Evolutionary conservation across 2,888 invertebrate species (phyloP).

Genomic region (Cryptocephalus primarius): DNA sequence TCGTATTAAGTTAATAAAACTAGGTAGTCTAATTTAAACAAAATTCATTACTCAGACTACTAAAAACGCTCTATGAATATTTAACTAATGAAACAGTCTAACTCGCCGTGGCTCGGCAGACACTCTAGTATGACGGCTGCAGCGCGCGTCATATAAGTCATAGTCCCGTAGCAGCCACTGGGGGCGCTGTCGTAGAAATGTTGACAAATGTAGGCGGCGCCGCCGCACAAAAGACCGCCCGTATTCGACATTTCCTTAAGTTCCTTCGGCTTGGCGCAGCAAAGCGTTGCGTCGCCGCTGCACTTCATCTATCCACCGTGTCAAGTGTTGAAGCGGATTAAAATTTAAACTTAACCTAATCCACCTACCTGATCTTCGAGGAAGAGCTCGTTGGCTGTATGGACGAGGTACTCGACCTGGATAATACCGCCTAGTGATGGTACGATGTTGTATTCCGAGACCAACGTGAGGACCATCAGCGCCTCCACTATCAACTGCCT

Average conservation of each 20-base stretch:
- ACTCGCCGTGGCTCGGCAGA: constrained; percentile 63
- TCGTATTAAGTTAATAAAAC: too few species aligned
- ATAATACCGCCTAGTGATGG: constrained; percentile 67
- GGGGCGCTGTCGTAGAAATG: constrained; percentile 98
- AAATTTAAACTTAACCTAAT: too few species aligned
- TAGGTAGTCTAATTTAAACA: too few species aligned
- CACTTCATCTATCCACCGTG: constrained; percentile 54
- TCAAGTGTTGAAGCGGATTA: constrained; percentile 1
- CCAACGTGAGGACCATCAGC: constrained; percentile 87
- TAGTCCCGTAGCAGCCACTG: constrained; percentile 93
- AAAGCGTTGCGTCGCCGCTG: constrained; percentile 85
- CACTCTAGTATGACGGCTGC: constrained; percentile 64
- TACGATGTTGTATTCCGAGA: constrained; percentile 77
- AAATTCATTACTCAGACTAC: too few species aligned
- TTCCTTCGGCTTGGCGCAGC: constrained; percentile 73
- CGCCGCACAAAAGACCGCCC: constrained; percentile 69
- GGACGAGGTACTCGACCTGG: constrained; percentile 84
- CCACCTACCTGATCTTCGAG: constrained; percentile 79
- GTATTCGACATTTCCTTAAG: constrained; percentile 47
- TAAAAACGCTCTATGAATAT: not conserved
- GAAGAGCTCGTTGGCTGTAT: constrained; percentile 89
- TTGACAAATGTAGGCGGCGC: constrained; percentile 91
- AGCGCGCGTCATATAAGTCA: constrained; percentile 89
- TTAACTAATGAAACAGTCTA: constrained; percentile 71
- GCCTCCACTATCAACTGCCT: constrained; percentile 95